A percentile compares a stretch with the other conserved stretches of the same genome.
These are phyloP conservation scores for Halichondria panicea DNA, from an alignment of 37 sponge, comb jelly and placozoan genomes.

Conservation along the genomic window DNA sequence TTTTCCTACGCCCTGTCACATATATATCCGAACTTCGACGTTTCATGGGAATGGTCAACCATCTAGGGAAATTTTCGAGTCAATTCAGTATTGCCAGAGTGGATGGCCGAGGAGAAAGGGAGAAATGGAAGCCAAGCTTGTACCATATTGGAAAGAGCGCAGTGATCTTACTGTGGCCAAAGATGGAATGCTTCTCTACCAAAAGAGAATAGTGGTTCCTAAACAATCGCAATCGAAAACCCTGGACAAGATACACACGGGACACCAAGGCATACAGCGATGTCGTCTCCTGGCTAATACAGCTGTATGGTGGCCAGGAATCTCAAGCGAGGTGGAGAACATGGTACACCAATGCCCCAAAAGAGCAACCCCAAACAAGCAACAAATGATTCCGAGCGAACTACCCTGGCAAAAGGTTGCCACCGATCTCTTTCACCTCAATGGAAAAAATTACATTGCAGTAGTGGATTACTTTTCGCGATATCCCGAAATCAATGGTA, in stretches of 20 bases:
- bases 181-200: not conserved
- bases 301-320: constrained; percentile 64
- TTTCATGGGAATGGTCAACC: too few relatives aligned
- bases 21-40: too few relatives aligned
- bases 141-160: constrained; percentile 19
- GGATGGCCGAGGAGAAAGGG: constrained; percentile 25
- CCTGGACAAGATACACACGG: constrained; percentile 40
- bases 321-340: constrained; percentile 30
- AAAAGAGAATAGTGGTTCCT: constrained; percentile 26
- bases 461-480: constrained; percentile 45
- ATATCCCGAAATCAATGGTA: constrained; percentile 30
- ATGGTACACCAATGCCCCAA: constrained; percentile 25
- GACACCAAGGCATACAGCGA: constrained; percentile 53
- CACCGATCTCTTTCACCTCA: constrained; percentile 43
- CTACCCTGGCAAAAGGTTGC: constrained; percentile 60
- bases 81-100: constrained; percentile 23
- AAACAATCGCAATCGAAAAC: constrained; percentile 9
- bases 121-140: not conserved
- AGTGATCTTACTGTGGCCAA: not conserved
- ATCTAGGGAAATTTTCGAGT: too few relatives aligned
- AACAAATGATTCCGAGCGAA: constrained; percentile 21
- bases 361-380: not conserved
- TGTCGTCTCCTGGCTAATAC: constrained; percentile 14
- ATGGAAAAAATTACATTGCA: constrained; percentile 18
- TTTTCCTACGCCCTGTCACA: too few relatives aligned